Evolutionary conservation across 2,797 vertebrate species (phyloP), one percentile per base, ranked within the genome.

Genomic region (Sternotherus odoratus): DNA sequence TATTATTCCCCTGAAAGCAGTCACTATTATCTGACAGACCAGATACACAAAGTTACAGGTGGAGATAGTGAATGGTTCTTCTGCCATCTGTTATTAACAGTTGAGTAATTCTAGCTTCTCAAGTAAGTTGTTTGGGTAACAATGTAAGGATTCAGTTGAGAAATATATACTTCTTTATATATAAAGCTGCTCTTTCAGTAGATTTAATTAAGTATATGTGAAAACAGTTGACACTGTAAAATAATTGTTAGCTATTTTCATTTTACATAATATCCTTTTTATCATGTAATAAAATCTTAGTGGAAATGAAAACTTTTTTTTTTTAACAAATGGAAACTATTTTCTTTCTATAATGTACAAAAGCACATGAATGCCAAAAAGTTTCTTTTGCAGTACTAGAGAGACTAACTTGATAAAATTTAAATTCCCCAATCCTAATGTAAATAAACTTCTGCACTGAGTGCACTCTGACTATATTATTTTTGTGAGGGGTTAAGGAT

Each of bases 281-380:
- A 85, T 95, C 90, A 90, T 91, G 60, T 39, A 57, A 54, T 79
- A 82, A 88, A 11, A 26, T 78, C 82, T 85, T 79, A 63, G 90
- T 69, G 77, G 79, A 82, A 91, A 63, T 77, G 46, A 93, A 91
- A 82, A n/a, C 57, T 69, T 30, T 19, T 2, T 74, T 19, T 85
- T 85, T 69, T 82, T n/a, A 88, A 85, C 72, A 72, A 1, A 79
- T 12, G 74, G 56, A 88, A 72, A 39, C 36, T 4, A 33, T 6
- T 83, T 53, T 69, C 5, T 23, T 39, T 19, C n/a, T 66, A 94
- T 53, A 88, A 84, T 53, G 92, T 95, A 90, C 43, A 83, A 88
- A 96, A 97, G 97, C 88, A 95, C 97, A 97, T 11, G 6, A 91
- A 95, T 92, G 93, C 88, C 95, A 91, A 15, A 60, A 46, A 28